Evolutionary conservation across 2,888 invertebrate genomes (phyloP).

Genomic region (Leptinotarsa juncta): DNA sequence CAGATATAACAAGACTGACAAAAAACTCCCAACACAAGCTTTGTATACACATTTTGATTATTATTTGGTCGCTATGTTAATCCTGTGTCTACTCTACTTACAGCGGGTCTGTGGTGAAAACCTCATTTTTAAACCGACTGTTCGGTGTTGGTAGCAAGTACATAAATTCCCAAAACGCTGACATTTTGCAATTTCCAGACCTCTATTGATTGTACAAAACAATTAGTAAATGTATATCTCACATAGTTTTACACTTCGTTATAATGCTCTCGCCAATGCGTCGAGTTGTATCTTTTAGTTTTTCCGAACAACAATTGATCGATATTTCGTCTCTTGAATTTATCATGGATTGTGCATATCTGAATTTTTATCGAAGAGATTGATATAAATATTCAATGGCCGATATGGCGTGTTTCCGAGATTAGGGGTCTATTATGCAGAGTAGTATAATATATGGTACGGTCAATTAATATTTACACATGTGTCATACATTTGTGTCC

Average conservation of each 20-base stretch:
- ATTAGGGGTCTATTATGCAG: no score
- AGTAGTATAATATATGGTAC: no score
- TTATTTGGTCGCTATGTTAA: background rate
- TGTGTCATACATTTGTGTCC: no score
- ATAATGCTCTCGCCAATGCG: background rate
- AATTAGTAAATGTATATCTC: constrained; percentile 17
- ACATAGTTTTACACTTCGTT: constrained; percentile 18
- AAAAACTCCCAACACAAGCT: background rate
- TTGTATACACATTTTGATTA: background rate
- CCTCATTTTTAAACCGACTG: constrained; percentile 14
- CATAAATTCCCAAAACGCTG: constrained; percentile 14
- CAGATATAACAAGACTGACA: background rate
- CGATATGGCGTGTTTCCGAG: background rate
- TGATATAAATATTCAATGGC: background rate
- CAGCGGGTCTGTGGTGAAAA: constrained; percentile 3
- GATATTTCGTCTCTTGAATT: background rate
- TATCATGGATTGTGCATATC: background rate
- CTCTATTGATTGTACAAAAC: constrained; percentile 20
- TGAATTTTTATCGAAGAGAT: background rate
- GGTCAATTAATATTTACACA: no score
- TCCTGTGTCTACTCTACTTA: background rate
- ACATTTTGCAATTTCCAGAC: constrained; percentile 12
- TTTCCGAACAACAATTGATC: background rate
- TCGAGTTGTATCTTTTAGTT: background rate
- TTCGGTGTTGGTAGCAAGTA: constrained; percentile 7